Evolutionary conservation across 2,888 invertebrate species (phyloP), one percentile per base, ranked within the genome.

Genomic region (Atethmia centrago): DNA sequence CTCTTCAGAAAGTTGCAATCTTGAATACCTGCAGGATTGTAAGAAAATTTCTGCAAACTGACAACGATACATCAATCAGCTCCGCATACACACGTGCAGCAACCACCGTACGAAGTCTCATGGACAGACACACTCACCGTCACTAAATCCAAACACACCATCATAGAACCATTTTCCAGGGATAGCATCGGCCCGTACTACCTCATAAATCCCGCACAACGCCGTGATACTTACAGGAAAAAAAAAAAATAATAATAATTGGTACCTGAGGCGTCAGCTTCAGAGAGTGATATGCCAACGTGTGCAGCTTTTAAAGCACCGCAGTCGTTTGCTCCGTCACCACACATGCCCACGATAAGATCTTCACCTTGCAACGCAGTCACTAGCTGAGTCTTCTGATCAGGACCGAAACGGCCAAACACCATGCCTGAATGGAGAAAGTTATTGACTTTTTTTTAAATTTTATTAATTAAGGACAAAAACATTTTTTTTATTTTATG

Each of bases 271-370:
- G 98, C 98, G 93, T 99, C 99, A 0, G 98, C 98, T 92, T 98
- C 98, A 0, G 98, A 98, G 56, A 99, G 96, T 1, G 99, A 99
- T 79, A 99, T 97, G 40, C 99, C 99, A 47, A 98, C 98, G 90
- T 99, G 98, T 0, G 99, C 99, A 19, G 98, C 98, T 94, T 98
- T 98, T 68, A 99, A 94, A 7, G 99, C 98, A 61, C 99, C 98
- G 92, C 99, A 99, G 94, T 99, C 99, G 93, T 99, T 98, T 42
- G 98, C 98, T 47, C 98, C 98, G 91, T 98, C 98, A 42, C 97
- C 98, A 91, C 97, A 97, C 97, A 97, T 97, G 69, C 98, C 97
- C 71, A 98, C 98, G 63, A 97, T 96, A 88, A 97, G 97, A 79
- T 97, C 97, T 63, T 97, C 96, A 84, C 96, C 97, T 95, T 98